Percentiles rank a stretch among this genome's conserved stretches.
Evolutionary conservation across 2,797 vertebrate genomes (phyloP).

Genomic region (Liparis tanakae): DNA sequence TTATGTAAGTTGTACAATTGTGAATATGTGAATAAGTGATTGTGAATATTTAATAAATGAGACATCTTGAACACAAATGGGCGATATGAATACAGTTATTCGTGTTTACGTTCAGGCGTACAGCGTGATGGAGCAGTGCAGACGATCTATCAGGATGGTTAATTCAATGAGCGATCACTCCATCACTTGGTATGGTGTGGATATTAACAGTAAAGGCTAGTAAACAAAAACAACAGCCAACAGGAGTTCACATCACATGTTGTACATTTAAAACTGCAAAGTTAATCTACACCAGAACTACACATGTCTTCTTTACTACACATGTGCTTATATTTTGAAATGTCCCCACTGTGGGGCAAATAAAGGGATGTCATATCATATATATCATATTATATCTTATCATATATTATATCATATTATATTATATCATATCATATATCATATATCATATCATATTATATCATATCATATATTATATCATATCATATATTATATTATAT

Average conservation of each 20-base stretch:
- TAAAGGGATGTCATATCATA: too few species aligned
- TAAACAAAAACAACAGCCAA: background rate
- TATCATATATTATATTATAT: too few species aligned
- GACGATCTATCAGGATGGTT: background rate
- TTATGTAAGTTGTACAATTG: too few species aligned
- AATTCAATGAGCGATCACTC: background rate
- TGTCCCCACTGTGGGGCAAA: too few species aligned
- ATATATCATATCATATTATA: too few species aligned
- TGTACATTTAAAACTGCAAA: background rate
- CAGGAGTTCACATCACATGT: background rate
- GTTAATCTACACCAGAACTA: background rate
- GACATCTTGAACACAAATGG: background rate
- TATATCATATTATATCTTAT: too few species aligned
- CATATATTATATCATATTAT: too few species aligned
- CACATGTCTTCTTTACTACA: background rate
- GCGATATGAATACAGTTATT: background rate
- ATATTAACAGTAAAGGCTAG: background rate
- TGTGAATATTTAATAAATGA: background rate
- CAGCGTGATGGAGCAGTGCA: background rate
- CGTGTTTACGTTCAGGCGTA: conserved; percentile 1
- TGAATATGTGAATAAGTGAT: too few species aligned
- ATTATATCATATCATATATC: too few species aligned
- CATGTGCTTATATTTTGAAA: too few species aligned
- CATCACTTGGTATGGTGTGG: background rate
- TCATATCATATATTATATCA: too few species aligned